These are phyloP conservation scores for Semotilus atromaculatus DNA, from an alignment of 2,797 vertebrate genomes.

Conservation along the genomic window DNA sequence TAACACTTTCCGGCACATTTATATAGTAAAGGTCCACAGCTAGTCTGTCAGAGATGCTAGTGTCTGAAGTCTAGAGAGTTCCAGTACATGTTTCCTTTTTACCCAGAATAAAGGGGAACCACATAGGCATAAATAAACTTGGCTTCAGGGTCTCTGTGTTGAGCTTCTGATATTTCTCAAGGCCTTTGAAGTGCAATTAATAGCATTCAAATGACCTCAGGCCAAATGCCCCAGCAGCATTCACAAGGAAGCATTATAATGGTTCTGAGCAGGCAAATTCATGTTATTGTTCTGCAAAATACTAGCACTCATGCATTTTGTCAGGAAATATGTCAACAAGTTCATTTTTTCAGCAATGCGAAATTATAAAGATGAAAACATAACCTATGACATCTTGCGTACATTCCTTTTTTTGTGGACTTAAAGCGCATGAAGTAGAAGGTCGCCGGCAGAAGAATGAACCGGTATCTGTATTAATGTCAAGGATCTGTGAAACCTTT, in stretches of 20 bases:
- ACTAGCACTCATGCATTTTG: slow-evolving; percentile 11
- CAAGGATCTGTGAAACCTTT: not conserved
- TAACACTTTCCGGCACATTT: slow-evolving; percentile 40
- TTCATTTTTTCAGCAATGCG: not conserved
- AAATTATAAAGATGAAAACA: slow-evolving; percentile 50
- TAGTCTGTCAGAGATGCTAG: slow-evolving; percentile 19
- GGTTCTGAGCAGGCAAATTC: slow-evolving; percentile 25
- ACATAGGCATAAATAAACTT: slow-evolving; percentile 50
- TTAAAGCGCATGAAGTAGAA: not conserved
- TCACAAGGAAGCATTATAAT: slow-evolving; percentile 37
- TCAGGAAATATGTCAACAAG: slow-evolving; percentile 27
- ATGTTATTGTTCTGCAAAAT: slow-evolving; percentile 35
- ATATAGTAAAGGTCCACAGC: slow-evolving; percentile 34
- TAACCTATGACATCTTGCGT: not conserved
- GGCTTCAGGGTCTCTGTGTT: slow-evolving; percentile 50
- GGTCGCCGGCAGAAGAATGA: slow-evolving; percentile 12
- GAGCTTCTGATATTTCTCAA: slow-evolving; percentile 58
- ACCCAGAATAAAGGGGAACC: slow-evolving; percentile 45
- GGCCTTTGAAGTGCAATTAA: slow-evolving; percentile 59
- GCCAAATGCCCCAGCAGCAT: slow-evolving; percentile 46
- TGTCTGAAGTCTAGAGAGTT: slow-evolving; percentile 13
- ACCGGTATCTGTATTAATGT: slow-evolving; percentile 1
- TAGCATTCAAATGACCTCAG: slow-evolving; percentile 53
- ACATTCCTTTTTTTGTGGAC: slow-evolving; percentile 65
- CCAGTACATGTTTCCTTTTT: slow-evolving; percentile 44